A percentile compares a stretch with the other conserved stretches of the same genome.
phyloP scores from a whole-genome alignment of 30 jellyfish, hydroid and myxozoan genomes.

The Aurelia aurita region DNA sequence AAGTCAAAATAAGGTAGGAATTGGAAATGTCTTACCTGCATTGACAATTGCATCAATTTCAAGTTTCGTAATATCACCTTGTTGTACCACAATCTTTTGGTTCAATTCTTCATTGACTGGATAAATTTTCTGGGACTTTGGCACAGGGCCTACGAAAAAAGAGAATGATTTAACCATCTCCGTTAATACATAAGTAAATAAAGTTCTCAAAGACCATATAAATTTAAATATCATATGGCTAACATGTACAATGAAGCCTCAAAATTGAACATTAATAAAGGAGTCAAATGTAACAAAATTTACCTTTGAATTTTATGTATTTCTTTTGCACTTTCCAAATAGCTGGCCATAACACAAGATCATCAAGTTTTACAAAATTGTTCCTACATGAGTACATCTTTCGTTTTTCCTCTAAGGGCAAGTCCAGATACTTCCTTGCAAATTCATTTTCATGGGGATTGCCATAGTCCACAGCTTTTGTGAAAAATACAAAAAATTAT shows the following conservation, averaged over 20 bases:
- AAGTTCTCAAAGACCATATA: no score
- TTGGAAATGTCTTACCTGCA: slow-evolving; percentile 69
- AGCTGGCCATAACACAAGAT: slow-evolving; percentile 65
- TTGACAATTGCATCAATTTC: slow-evolving; percentile 95
- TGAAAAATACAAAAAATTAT: no score
- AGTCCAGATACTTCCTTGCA: slow-evolving; percentile 38
- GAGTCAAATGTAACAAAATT: not conserved
- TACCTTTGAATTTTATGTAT: slow-evolving; percentile 22
- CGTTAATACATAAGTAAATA: no score
- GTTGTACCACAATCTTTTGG: slow-evolving; percentile 70
- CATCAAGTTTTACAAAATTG: slow-evolving; percentile 32
- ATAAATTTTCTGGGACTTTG: slow-evolving; percentile 18
- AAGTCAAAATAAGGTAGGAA: not conserved
- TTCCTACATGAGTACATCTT: slow-evolving; percentile 69
- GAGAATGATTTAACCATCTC: no score
- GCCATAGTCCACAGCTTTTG: slow-evolving; percentile 45
- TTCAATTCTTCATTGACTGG: slow-evolving; percentile 55
- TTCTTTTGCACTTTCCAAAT: slow-evolving; percentile 26
- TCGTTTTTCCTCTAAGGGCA: slow-evolving; percentile 80
- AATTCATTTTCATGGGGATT: slow-evolving; percentile 64
- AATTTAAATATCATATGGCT: no score
- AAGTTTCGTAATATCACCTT: slow-evolving; percentile 86
- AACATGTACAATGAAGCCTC: not conserved
- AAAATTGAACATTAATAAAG: not conserved
- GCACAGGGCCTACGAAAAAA: slow-evolving; percentile 22